Evolutionary conservation across 2,888 invertebrate genomes (phyloP), one percentile per base, ranked within the genome.

Genomic region (Dicyrtoma fusca): DNA sequence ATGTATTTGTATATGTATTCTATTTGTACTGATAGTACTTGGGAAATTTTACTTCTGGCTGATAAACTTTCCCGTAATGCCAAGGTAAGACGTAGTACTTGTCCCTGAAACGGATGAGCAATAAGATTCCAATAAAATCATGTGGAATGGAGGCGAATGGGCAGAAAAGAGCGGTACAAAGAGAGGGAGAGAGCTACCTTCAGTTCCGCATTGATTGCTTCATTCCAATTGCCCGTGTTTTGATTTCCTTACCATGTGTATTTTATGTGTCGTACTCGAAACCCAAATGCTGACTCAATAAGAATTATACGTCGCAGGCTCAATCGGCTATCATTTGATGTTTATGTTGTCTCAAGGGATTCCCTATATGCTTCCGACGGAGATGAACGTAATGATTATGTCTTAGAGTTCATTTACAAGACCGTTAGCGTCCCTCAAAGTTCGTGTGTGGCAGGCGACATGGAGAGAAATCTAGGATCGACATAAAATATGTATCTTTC

Each of bases 381-480:
- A 68, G 69, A 69, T 69, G 69, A 53, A 55, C 68, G 69, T 69
- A 69, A 69, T 73, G 72, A 73, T 69, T 62, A 63, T 51, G 63
- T 53, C 61, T 53, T 42, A 53, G 53, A 49, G 53, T 66, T 66
- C 44, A 66, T 66, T 66, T 66, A 66, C 63, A 66, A 55, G 53
- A 53, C 13, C 45, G 25, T 51, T 65, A 25, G 47, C 25, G n/a
- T 44, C 53, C 14, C 53, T 53, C 53, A 17, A n/a, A 21, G 10
- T 8, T 19, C 19, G 2, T 49, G n/a, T 45, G 45, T 45, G 45
- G 8, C 10, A n/a, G n/a, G 8, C 34, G 34, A 34, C 34, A 34
- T 8, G 8, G 34, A 34, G 34, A 34, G 34, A 34, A 34, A 34
- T 34, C 34, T 5, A 34, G 34, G 8, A 34, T n/a, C n/a, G n/a